phyloP scores from a whole-genome alignment of 2,888 invertebrate species.

The Drosophila kuntzei region DNA sequence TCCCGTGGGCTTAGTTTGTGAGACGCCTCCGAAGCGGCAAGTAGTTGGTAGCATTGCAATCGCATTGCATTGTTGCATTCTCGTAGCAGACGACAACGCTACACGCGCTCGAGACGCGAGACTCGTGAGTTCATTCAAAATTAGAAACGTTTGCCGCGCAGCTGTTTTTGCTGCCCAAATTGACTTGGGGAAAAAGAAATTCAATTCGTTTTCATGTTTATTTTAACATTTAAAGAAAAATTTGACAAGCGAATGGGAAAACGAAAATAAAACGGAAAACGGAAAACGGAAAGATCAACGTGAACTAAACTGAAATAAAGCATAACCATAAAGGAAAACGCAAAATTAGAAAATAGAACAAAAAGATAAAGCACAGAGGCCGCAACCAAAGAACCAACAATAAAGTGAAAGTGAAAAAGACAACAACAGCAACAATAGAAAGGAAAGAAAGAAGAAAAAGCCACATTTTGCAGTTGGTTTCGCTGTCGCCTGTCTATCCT shows the following conservation, averaged over 20 bases:
- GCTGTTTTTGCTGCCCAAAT: constrained; percentile 27
- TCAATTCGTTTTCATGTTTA: constrained; percentile 61
- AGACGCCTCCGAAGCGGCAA: constrained; percentile 79
- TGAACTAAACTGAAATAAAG: constrained; percentile 30
- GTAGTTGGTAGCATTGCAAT: constrained; percentile 68
- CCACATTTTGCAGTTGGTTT: constrained; percentile 30
- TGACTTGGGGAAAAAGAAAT: constrained; percentile 35
- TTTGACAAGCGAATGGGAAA: constrained; percentile 39
- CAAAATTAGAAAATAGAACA: constrained; percentile 49
- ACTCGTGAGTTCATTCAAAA: constrained; percentile 67
- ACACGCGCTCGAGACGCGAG: constrained; percentile 43
- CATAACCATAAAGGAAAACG: constrained; percentile 31
- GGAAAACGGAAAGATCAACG: not conserved
- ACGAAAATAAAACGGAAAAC: constrained; percentile 32
- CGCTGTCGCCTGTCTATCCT: constrained; percentile 5
- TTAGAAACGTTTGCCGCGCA: constrained; percentile 59
- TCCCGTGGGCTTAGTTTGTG: constrained; percentile 80
- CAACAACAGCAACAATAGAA: constrained; percentile 19
- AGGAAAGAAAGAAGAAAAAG: not conserved
- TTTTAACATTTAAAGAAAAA: constrained; percentile 55
- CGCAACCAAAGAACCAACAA: constrained; percentile 32
- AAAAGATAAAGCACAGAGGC: constrained; percentile 53
- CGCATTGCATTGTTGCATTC: constrained; percentile 20
- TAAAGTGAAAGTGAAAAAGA: constrained; percentile 68
- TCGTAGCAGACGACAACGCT: not conserved